Percentiles rank a stretch among this genome's conserved stretches.
Conservation (phyloP, 2,888 invertebrate genomes). For the Brachyptera putata region DNA sequence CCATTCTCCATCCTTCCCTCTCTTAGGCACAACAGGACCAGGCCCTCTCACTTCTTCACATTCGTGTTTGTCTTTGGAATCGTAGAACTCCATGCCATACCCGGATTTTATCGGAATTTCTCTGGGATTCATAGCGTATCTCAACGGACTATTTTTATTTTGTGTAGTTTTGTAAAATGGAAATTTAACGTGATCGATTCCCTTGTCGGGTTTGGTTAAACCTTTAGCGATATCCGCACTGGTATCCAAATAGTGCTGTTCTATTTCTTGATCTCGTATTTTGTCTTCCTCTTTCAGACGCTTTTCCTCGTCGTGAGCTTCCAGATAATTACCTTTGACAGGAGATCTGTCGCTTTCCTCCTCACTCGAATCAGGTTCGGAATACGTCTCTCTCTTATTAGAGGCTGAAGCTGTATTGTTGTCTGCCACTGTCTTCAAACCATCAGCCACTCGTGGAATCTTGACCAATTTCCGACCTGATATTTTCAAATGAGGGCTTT, state of each 20-base stretch:
- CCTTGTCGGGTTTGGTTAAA: neutral
- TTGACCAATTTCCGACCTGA: no score
- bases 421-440: neutral
- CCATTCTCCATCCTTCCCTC: constrained; percentile 39
- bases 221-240: constrained; percentile 41
- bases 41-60: constrained; percentile 44
- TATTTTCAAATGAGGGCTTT: no score
- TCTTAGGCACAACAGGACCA: constrained; percentile 40
- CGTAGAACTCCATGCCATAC: constrained; percentile 68
- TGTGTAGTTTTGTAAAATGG: constrained; percentile 54
- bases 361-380: constrained; percentile 34
- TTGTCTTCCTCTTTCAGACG: constrained; percentile 36
- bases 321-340: constrained; percentile 31
- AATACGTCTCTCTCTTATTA: neutral
- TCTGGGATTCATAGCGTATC: constrained; percentile 61
- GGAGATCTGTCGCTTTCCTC: constrained; percentile 26
- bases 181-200: constrained; percentile 49
- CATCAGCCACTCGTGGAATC: neutral
- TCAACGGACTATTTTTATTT: constrained; percentile 46
- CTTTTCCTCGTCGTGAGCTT: constrained; percentile 39
- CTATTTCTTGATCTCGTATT: constrained; percentile 34
- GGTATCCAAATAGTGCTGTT: constrained; percentile 41
- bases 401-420: neutral
- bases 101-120: constrained; percentile 59
- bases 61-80: constrained; percentile 50